Evolutionary conservation across 1,140 invertebrate genomes (phyloP), one percentile per base, ranked within the genome.

Genomic region (Gryon sp.): DNA sequence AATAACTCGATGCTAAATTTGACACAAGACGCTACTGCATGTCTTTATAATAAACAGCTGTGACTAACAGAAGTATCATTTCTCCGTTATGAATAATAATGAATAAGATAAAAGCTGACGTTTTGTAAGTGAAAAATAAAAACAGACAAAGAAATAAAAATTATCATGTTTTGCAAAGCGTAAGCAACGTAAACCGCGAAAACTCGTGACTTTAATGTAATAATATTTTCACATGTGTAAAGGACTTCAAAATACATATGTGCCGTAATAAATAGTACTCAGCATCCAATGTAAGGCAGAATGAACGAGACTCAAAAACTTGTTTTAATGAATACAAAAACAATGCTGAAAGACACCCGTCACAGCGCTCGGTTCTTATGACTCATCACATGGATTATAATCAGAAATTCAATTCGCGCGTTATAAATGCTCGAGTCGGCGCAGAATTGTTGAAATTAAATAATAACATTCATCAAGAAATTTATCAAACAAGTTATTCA

Each of bases 261-360:
- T 40, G 36, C 2, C 11, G 18, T 30, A 20, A 18, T 34, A 52
- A 50, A 40, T 30, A 24, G 22, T 41, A 30, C 40, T 20, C 15
- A 9, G 36, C 18, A 8, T 22, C 9, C 19, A 26, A 43, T 8
- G 52, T 57, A 20, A 46, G 24, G 5, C 57, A 50, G 43, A 57
- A 50, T 28, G 57, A 53, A 66, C 48, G 45, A 38, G 48, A 66
- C 52, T 68, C 41, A 68, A 68, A 68, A 68, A 68, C 63, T 57
- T 43, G 41, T 57, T 68, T 68, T 48, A 68, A 57, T 48, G 63
- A 50, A 69, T 59, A 26, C 34, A 69, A 69, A 69, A 69, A 69
- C 65, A 69, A 55, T 59, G 65, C 43, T 59, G 50, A 57, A 50
- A 59, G 65, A 50, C 65, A 68, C 66, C 34, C 41, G 65, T 68